Conservation (phyloP, 1,140 invertebrate genomes). For the Brachionus calyciflorus region DNA sequence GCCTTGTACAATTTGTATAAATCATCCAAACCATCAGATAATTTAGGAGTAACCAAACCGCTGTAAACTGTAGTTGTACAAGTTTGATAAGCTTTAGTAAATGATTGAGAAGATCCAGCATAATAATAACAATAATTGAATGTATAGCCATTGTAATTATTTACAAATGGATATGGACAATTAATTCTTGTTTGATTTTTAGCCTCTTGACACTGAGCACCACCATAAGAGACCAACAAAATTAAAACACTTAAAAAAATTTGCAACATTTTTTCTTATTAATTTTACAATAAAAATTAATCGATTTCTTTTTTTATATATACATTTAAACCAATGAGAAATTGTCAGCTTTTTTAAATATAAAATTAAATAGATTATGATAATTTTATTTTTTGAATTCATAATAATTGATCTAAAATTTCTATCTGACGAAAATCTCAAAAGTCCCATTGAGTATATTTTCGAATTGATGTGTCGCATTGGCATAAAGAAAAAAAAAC, state of each 20-base stretch:
- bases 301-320: too few species aligned
- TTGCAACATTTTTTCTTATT: not conserved
- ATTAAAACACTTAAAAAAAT: not conserved
- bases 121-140: constrained; percentile 43
- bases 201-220: not conserved
- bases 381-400: too few species aligned
- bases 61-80: not conserved
- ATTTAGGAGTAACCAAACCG: constrained; percentile 26
- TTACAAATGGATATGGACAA: constrained; percentile 30
- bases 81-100: constrained; percentile 9
- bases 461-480: constrained; percentile 98
- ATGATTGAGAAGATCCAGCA: not conserved
- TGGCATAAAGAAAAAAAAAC: constrained; percentile 94
- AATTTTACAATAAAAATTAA: too few species aligned
- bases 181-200: not conserved
- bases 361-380: too few species aligned
- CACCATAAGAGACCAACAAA: not conserved
- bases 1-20: constrained; percentile 45
- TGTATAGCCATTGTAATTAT: constrained; percentile 7
- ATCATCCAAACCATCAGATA: not conserved
- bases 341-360: too few species aligned
- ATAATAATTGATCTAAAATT: constrained; percentile 25
- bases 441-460: constrained; percentile 93
- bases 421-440: constrained; percentile 86
- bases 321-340: too few species aligned